Percentiles rank a stretch among this genome's conserved stretches.
Conservation (phyloP, 2,797 vertebrate genomes). For the Threskiornis aethiopicus region DNA sequence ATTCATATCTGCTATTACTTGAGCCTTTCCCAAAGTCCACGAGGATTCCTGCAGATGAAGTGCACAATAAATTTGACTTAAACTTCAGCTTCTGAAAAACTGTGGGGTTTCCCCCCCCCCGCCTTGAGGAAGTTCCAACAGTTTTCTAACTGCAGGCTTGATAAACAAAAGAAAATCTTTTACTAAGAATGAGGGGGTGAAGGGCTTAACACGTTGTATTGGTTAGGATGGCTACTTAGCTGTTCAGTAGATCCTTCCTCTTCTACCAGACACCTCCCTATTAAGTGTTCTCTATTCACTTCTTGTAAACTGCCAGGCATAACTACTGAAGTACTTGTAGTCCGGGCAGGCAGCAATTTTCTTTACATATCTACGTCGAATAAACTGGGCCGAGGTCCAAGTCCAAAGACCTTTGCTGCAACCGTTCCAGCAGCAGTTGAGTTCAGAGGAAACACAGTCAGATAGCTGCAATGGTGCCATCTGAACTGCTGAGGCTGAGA, state of each 20-base stretch:
- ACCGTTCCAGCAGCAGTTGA: background rate
- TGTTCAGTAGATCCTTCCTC: background rate
- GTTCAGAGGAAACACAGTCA: background rate
- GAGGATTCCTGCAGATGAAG: background rate
- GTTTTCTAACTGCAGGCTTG: background rate
- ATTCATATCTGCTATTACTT: background rate
- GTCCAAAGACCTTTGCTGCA: background rate
- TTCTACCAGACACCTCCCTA: background rate
- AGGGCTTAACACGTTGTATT: background rate
- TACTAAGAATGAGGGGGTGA: background rate
- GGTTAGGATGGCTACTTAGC: background rate
- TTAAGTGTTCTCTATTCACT: accelerated
- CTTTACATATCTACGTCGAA: accelerated
- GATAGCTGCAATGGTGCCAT: background rate
- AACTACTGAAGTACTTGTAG: background rate
- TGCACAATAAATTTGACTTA: background rate
- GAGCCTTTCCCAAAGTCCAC: background rate
- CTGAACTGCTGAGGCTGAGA: background rate
- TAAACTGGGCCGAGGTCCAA: background rate
- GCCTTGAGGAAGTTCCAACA: background rate
- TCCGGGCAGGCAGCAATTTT: background rate
- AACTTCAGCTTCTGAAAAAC: background rate
- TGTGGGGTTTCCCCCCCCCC: background rate
- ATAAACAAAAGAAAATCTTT: background rate
- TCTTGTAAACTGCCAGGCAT: background rate